Evolutionary conservation across 1,140 invertebrate species (phyloP), one percentile per base, ranked within the genome.

Genomic region (Drusus annulatus): DNA sequence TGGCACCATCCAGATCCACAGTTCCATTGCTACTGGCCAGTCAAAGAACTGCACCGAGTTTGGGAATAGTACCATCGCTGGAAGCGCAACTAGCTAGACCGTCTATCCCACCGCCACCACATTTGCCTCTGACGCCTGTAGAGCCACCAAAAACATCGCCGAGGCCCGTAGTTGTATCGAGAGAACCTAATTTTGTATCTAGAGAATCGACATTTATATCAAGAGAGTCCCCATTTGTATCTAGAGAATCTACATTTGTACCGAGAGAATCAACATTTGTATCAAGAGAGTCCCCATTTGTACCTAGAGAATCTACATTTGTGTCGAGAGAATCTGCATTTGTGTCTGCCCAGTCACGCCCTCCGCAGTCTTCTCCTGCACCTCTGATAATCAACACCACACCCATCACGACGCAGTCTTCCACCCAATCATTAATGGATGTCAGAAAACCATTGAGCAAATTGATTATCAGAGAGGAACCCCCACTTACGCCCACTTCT

Each of bases 81-180:
- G 94, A 94, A 86, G 94, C 92, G 0, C 94, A 95, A 84, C 85
- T 95, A 78, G 94, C 94, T 0, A 90, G 93, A 63, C 94, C 94
- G 0, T 92, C 94, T 0, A 92, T 92, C 80, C 92, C 94, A 19
- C 93, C 93, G 0, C 88, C 89, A 0, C 87, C 88, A 17, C 76
- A 90, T 60, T 80, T 87, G 6, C 86, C 90, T 36, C 87, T 87
- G 78, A 87, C 86, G 79, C 90, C 91, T 82, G 91, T 92, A 19
- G 91, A 92, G 81, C 85, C 90, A 60, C 86, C 90, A 7, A 91
- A 91, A 85, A 88, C 87, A 78, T 88, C 90, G 15, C 87, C 89
- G 0, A 84, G 88, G 62, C 89, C 88, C 77, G 87, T 91, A 36
- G 85, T 36, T 13, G 36, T 45, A 13, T 45, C 85, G 54, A 85